Base-by-base conservation (phyloP, 92 coral and sea anemone species). In the Parazoanthus atlanticus region DNA sequence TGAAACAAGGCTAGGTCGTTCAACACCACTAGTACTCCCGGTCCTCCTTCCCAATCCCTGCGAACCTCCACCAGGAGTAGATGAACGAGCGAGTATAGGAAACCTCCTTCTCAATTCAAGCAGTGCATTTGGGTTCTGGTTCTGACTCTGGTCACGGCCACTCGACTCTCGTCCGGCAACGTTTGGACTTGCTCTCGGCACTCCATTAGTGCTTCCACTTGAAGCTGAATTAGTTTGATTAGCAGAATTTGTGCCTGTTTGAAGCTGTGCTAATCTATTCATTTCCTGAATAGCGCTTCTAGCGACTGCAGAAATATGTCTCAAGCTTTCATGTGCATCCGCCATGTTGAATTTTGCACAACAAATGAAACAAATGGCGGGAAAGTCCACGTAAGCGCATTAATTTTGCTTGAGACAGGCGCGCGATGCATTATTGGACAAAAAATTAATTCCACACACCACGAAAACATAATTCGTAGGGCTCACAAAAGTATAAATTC, bases 181-280 rank as follows among this genome's bases (percentile, higher is more conserved):
- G 25, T 38, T 76, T 76, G 54, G 10, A 36, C 54, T 54, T 36
- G 56, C 80, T 76, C 54, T 54, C 58, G 54, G 80, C 80, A 76
- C 36, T 36, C 80, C 80, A 76, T 49, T 38, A 41, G n/a, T 76
- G 28, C 23, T 76, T 36, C 38, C 4, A 76, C 80, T 76, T 38
- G 43, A 38, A 38, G 43, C 43, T 38, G 43, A 38, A 38, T 38
- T 6, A 38, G 43, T n/a, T n/a, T n/a, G 6, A 38, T 52, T 76
- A 36, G 80, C 25, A 38, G 38, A 36, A 76, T 76, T 25, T 76
- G 80, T 41, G 23, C 16, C 25, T 76, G 43, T 76, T 30, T 8
- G 23, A 61, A 61, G 69, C 12, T 76, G 34, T 23, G 54, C 56
- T 76, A 76, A 36, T 17, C 30, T 23, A 41, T 76, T 54, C 36